Base-by-base conservation (phyloP, 2,888 invertebrate genomes). In the Sabatieria punctata region DNA sequence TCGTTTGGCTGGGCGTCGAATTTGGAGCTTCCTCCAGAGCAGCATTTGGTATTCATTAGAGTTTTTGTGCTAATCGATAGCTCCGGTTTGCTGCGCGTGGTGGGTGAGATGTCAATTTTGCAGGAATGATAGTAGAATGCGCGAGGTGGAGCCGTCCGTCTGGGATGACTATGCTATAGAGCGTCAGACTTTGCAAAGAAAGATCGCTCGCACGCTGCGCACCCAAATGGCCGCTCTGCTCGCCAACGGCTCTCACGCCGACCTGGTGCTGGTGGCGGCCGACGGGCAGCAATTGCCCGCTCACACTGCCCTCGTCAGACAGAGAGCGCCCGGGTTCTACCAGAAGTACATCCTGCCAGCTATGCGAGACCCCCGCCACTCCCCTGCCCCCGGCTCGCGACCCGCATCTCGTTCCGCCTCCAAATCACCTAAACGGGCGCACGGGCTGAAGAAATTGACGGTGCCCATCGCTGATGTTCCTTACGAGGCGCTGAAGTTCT, bases 401-500 rank as follows among this genome's bases (percentile, higher is more conserved):
- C n/a, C n/a, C n/a, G n/a, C n/a, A n/a, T n/a, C n/a, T n/a, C n/a
- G n/a, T n/a, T n/a, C n/a, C n/a, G n/a, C n/a, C n/a, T n/a, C n/a
- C n/a, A n/a, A n/a, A n/a, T n/a, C n/a, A n/a, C n/a, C n/a, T n/a
- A n/a, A n/a, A n/a, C n/a, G n/a, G n/a, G n/a, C n/a, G n/a, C n/a
- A n/a, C n/a, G n/a, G n/a, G n/a, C n/a, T n/a, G n/a, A n/a, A n/a
- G n/a, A n/a, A n/a, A n/a, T n/a, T n/a, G n/a, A 8, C 30, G 15
- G 15, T 15, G 30, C 30, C 15, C 30, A 21, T 43, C n/a, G 15
- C 18, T 21, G 44, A 44, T 6, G 27, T 38, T 6, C 38, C 37
- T n/a, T 2, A 8, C 19, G 25, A 15, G 2, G 18, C 38, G 22
- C 44, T 44, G 38, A 11, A 21, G 18, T 60, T 60, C 48, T 60